Evolutionary conservation across 2,113 vertebrate species (phyloP), one percentile per base, ranked within the genome.

Genomic region (Cairina moschata): DNA sequence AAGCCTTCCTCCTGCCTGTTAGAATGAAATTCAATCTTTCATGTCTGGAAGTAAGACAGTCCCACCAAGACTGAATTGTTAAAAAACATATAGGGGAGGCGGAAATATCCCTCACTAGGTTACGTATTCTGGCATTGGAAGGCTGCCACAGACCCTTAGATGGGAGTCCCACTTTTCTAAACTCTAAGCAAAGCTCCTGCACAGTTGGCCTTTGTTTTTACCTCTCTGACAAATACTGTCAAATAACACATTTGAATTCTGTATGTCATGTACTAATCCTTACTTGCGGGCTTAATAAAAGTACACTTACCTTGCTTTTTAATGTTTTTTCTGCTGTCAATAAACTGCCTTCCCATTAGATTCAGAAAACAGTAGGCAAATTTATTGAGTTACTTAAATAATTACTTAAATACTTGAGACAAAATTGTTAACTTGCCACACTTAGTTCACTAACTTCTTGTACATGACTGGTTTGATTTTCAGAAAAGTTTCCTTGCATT

Each of bases 1-100:
- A 91, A 54, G 26, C 73, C 87, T 90, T 28, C 22, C 82, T 86
- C 13, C 72, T 77, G 48, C 28, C 58, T 59, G 44, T 85, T 21
- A 66, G 15, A 90, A 56, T 23, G 55, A 97, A 88, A 96, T 80
- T 96, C 73, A 93, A 2, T 75, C 78, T 95, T 79, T 54, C 25
- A 86, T 88, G 83, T 58, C 74, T 83, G 80, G 77, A 93, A 95
- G 68, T n/a, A 86, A 28, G n/a, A 75, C 72, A 91, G 86, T 75
- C 42, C 65, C 44, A 32, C 25, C 76, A 91, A 40, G 66, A 59
- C n/a, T 56, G 40, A 96, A 95, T 83, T 32, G 42, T 59, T 87
- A 71, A 58, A 75, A 66, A 25, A 4, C 16, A 79, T 78, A 18
- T 55, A 79, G 16, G 42, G 16, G 42, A 65, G 85, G 68, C 67